Percentiles rank a stretch among this genome's conserved stretches.
Conservation (phyloP, 2,113 vertebrate species). For the Microcebus jonahi region DNA sequence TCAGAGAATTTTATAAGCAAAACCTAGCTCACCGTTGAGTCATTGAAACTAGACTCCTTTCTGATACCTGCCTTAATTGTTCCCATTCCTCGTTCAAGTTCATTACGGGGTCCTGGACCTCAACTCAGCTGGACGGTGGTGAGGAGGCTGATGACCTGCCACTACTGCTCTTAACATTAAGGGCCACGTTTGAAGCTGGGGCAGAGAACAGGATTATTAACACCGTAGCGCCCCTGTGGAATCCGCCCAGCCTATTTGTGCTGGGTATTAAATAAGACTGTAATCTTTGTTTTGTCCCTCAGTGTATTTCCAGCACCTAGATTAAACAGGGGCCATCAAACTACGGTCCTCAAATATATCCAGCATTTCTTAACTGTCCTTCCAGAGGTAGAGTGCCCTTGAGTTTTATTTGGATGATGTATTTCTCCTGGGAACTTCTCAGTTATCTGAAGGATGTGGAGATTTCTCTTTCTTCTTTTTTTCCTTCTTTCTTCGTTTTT, state of each 20-base stretch:
- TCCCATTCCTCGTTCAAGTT: not conserved
- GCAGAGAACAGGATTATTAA: not conserved
- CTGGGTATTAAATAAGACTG: not conserved
- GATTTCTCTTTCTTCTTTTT: not conserved
- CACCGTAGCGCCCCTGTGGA: not conserved
- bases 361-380: not conserved
- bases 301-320: not conserved
- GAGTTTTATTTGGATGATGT: not conserved
- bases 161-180: not conserved
- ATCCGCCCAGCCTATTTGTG: not conserved
- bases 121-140: not conserved
- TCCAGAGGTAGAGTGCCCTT: not conserved
- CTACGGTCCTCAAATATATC: not conserved
- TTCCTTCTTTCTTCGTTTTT: too few relatives aligned
- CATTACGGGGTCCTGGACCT: not conserved
- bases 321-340: not conserved
- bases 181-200: not conserved
- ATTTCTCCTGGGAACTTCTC: not conserved
- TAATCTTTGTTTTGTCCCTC: not conserved
- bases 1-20: not conserved
- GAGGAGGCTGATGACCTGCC: not conserved
- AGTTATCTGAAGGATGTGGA: not conserved
- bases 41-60: not conserved
- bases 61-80: not conserved
- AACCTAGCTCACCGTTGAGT: not conserved